Evolutionary conservation across 2,888 invertebrate genomes (phyloP), one percentile per base, ranked within the genome.

Genomic region (Dryadula phaetusa): DNA sequence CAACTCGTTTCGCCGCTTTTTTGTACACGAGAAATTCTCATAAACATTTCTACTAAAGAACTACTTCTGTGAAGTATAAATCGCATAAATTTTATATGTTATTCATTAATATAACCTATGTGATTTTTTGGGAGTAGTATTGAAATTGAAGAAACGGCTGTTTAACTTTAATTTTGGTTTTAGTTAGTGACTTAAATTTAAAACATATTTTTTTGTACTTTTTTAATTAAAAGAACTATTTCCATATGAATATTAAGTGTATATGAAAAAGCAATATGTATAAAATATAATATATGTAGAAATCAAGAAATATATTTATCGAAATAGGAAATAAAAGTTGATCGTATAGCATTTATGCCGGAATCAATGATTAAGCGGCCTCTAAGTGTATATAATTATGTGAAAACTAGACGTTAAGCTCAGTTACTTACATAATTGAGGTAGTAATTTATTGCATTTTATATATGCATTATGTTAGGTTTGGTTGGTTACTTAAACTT

Each of bases 1-100:
- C 75, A 74, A 76, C 77, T 73, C 74, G 78, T 79, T 80, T 72
- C 67, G 67, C 72, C 66, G 72, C 73, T 72, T 75, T 77, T 77
- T 77, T 77, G 74, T 74, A 62, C 69, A 75, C 77, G 79, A 82
- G 79, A 81, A 82, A 81, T 75, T 70, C 69, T 64, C 63, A 69
- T 58, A 60, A 64, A 49, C 63, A 65, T 71, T 70, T 70, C 44
- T 60, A 44, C 60, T 60, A 32, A 14, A 12, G 60, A 44, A 44
- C 14, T 44, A 60, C 28, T 28, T 28, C 44, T 60, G n/a, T 34
- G 18, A 34, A 25, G n/a, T 25, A 52, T 16, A 28, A n/a, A 52
- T 52, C 52, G 16, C n/a, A n/a, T 52, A 22, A 7, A 28, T 25
- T 52, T 52, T 1, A 52, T 28, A 52, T 12, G 1, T 37, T 2